These are phyloP conservation scores for Eledona agricola DNA, from an alignment of 2,888 invertebrate species.

Conservation along the genomic window DNA sequence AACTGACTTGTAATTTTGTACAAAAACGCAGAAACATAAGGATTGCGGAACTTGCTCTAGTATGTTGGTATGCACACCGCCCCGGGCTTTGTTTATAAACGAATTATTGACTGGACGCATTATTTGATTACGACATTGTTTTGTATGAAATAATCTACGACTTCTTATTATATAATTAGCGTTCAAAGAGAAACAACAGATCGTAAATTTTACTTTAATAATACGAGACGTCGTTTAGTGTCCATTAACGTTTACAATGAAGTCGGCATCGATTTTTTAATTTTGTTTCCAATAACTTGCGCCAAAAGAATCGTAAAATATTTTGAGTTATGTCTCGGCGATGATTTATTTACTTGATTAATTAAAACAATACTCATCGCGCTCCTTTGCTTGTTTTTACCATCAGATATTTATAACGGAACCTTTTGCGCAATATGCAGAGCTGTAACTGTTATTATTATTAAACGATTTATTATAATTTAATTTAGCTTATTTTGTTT, in stretches of 20 bases:
- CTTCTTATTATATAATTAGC: not conserved
- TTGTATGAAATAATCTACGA: constrained; percentile 9
- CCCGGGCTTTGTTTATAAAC: constrained; percentile 33
- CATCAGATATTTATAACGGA: too few species aligned
- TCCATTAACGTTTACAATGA: not conserved
- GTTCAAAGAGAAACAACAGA: not conserved
- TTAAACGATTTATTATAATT: too few species aligned
- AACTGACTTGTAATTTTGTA: constrained; percentile 36
- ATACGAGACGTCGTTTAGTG: too few species aligned
- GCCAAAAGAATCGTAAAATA: constrained; percentile 6
- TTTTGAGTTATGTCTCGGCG: constrained; percentile 16
- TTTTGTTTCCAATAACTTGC: constrained; percentile 3
- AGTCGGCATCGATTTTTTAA: not conserved
- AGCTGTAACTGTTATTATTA: too few species aligned
- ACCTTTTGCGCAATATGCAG: too few species aligned
- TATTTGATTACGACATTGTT: constrained; percentile 12
- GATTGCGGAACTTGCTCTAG: constrained; percentile 32
- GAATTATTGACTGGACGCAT: constrained; percentile 34
- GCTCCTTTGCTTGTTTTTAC: too few species aligned
- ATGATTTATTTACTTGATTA: constrained; percentile 12
- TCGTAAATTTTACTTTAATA: too few species aligned
- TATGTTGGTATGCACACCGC: constrained; percentile 26
- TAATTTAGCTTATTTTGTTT: too few species aligned
- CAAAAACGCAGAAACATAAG: constrained; percentile 32
- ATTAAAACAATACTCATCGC: too few species aligned